Evolutionary conservation across 2,797 vertebrate species (phyloP), one percentile per base, ranked within the genome.

Genomic region (Syngnathus rostellatus): DNA sequence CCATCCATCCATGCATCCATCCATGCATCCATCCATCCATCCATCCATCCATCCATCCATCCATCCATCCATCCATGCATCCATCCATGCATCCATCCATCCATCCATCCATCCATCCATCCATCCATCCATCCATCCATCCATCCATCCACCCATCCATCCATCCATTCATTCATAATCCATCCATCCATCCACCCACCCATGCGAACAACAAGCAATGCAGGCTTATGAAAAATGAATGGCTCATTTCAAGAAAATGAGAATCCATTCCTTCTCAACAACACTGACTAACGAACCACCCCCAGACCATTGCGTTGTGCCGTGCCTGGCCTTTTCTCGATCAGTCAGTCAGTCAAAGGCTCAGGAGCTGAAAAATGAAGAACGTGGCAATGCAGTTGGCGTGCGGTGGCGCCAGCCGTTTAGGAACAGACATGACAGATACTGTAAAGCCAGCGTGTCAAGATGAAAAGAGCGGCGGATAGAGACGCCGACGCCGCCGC

Each of bases 391-490:
- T 84, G 78, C 76, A 72, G 80, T 85, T 81, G 77, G 80, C 84
- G 82, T 82, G 82, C 71, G 45, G 83, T 76, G 77, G 86, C 72
- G 78, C 80, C 82, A 83, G 82, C 78, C 81, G 76, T 89, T 90
- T 88, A 90, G 84, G 82, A 81, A 69, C 82, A 68, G 65, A 68
- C 73, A 74, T 83, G 85, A 88, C 87, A 85, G 86, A 84, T 79
- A 43, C 41, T 43, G 41, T 12, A 83, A 84, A 84, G 73, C 77
- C 81, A 84, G 83, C 78, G 72, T 84, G 85, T 82, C 85, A 81
- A 57, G 78, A 88, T 83, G 81, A 85, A 80, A 79, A 31, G 73
- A 81, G 62, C 71, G 67, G 68, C 76, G 72, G 74, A 40, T 39
- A 40, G 17, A 41, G 59, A 21, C 19, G 39, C 9, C n/a, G 40